Evolutionary conservation across 2,888 invertebrate species (phyloP), one percentile per base, ranked within the genome.

Genomic region (Volucella inflata): DNA sequence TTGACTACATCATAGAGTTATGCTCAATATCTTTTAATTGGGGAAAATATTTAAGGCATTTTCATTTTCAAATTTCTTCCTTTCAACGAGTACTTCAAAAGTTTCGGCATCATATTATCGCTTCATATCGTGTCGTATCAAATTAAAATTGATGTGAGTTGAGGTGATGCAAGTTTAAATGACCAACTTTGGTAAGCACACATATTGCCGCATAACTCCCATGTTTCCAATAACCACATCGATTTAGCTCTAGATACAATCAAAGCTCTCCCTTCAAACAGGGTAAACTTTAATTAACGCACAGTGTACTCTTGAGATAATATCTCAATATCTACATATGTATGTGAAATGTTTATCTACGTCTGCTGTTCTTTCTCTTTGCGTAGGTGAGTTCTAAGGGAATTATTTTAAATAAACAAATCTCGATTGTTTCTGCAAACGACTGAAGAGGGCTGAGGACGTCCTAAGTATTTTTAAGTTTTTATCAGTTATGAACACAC

Each of bases 201-300:
- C 71, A 76, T 14, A 51, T 36, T 16, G 38, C 68, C 64, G 59
- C 60, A 44, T 17, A 30, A 17, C 68, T 55, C 46, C 16, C 40
- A 40, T 46, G 70, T 57, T 64, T 64, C 40, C 77, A 77, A 70
- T 70, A 77, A 62, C 70, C 55, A 62, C 70, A 77, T 70, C 55
- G 38, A 62, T 38, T 62, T 48, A 48, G 14, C 46, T 64, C 30
- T n/a, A n/a, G n/a, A n/a, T 44, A 30, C 30, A 36, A 14, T 17
- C 30, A 8, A 2, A 21, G 53, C 30, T 46, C 44, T 17, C 46
- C n/a, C 38, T 57, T 44, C 14, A 46, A 8, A 30, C n/a, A 50
- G 74, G 55, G 50, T 40, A 65, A 55, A 72, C 60, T 72, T 82
- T 77, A 82, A 82, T 82, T 82, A 82, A 77, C 77, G 82, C 82